Evolutionary conservation across 2,888 invertebrate species (phyloP), one percentile per base, ranked within the genome.

Genomic region (Eremobia ochroleuca): DNA sequence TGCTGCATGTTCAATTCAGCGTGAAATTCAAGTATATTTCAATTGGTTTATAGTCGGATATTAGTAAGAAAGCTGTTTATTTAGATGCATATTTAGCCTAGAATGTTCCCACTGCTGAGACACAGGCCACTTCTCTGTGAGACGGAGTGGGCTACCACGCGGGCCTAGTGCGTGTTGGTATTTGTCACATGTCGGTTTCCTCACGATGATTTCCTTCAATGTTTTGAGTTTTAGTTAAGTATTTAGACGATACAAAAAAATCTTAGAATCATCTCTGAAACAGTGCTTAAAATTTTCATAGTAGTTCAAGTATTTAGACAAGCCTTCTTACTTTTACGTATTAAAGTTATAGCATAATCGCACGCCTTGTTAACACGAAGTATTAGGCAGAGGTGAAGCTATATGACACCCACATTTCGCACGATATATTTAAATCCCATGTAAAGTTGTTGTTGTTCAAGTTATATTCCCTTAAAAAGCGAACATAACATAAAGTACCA

Each of bases 401-500:
- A 52, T 11, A 11, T 11, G 11, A 52, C 21, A 25, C 21, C 25
- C 49, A 52, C 25, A 52, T 8, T 52, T 25, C 4, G 8, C 9
- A 21, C 8, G 49, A 9, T 21, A 25, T 49, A 3, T 21, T 9
- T 49, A 21, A 9, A 3, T 8, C 21, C 25, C 3, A 52, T 25
- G 21, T 25, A 52, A 52, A 25, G 8, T 21, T 49, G 25, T 25
- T 25, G 9, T 25, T 4, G 25, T 59, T 40, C 37, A 59, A 55
- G 46, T 55, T 40, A 49, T 46, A 49, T 74, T 59, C 21, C 46
- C 13, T 70, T 77, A 64, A 65, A 75, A 68, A 43, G n/a, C 59
- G 28, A 65, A 73, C 25, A 34, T 31, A 40, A 80, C 43, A 59
- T 76, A 70, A 69, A 69, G 52, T 76, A 55, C 34, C 8, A 55